Percentiles rank a stretch among this genome's conserved stretches.
Conservation (phyloP, 2,888 invertebrate genomes). For the Microplitis deprimator region DNA sequence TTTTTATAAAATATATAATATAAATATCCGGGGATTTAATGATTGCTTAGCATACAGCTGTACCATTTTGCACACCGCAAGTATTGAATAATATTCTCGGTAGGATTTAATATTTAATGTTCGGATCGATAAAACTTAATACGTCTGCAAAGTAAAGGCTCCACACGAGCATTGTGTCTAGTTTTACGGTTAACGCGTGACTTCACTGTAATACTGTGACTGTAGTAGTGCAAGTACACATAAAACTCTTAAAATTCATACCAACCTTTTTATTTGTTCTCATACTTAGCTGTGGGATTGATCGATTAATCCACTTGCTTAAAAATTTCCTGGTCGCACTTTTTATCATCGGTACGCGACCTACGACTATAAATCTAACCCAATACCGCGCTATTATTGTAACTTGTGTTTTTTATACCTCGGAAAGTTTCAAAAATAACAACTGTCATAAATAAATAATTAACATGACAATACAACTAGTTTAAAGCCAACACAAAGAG, state of each 20-base stretch:
- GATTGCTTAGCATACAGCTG: conserved; percentile 3
- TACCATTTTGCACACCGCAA: conserved; percentile 47
- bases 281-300: neutral
- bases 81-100: conserved; percentile 65
- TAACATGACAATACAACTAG: neutral
- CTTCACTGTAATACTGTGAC: neutral
- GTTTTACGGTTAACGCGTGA: conserved; percentile 10
- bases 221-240: neutral
- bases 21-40: neutral
- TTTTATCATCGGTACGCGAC: neutral
- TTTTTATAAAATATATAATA: no score
- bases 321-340: neutral
- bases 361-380: neutral
- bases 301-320: neutral
- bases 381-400: neutral
- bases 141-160: conserved; percentile 9
- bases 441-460: neutral
- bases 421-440: neutral
- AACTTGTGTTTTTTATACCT: neutral
- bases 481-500: conserved; percentile 1
- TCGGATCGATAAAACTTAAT: conserved; percentile 58
- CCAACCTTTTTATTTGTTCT: neutral
- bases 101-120: conserved; percentile 64
- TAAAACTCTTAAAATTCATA: neutral
- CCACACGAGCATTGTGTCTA: conserved; percentile 27